phyloP scores from a whole-genome alignment of 2,888 invertebrate genomes.

The Pemphredon lugubris region DNA sequence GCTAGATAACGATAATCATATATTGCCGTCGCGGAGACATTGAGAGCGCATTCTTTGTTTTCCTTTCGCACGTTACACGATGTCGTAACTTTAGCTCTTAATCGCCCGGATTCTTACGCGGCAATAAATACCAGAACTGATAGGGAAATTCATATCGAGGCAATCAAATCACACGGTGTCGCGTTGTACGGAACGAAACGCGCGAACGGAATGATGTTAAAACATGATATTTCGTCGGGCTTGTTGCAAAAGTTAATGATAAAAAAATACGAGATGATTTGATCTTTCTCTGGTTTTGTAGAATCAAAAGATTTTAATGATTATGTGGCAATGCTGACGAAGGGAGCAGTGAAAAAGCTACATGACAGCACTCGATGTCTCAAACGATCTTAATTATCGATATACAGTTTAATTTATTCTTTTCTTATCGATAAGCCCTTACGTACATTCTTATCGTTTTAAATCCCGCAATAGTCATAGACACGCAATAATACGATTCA shows the following conservation, averaged over 20 bases:
- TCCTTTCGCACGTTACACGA: conserved; percentile 12
- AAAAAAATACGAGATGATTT: no score
- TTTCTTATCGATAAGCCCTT: conserved; percentile 58
- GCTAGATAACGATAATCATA: conserved; percentile 54
- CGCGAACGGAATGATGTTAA: neutral
- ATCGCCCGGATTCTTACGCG: conserved; percentile 43
- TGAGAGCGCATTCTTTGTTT: conserved; percentile 35
- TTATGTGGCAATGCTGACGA: no score
- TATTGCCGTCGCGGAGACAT: conserved; percentile 45
- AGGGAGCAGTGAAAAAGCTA: conserved; percentile 6
- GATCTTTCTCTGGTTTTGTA: neutral
- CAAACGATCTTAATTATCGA: conserved; percentile 55
- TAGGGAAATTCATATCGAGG: neutral
- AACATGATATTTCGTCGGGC: neutral
- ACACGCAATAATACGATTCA: conserved; percentile 55
- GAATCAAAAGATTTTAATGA: no score
- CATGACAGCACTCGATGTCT: conserved; percentile 59
- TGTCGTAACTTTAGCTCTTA: conserved; percentile 10
- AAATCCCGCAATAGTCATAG: conserved; percentile 49
- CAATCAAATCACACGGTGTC: neutral
- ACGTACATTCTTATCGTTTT: conserved; percentile 51
- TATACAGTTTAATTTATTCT: conserved; percentile 52
- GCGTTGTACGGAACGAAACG: neutral
- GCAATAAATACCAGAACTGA: conserved; percentile 6
- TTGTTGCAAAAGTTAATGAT: no score